Conservation (phyloP, 2,888 invertebrate genomes). For the Chamaedrilus cognettii region DNA sequence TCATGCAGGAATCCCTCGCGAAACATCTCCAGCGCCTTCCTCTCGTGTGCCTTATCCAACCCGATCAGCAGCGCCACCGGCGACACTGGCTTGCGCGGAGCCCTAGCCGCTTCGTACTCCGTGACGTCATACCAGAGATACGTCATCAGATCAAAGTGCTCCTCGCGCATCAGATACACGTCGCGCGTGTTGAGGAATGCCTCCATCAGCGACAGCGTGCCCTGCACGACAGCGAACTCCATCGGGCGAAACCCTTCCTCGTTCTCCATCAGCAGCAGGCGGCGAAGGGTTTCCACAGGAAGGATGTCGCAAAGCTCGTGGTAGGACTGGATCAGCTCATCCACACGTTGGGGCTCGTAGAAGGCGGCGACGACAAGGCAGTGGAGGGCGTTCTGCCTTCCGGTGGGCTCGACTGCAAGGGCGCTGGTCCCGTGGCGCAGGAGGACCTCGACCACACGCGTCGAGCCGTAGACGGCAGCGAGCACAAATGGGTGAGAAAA, state of each 20-base stretch:
- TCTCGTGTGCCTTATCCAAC: slow-evolving; percentile 5
- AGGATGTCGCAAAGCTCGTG: background rate
- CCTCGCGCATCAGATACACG: slow-evolving; percentile 10
- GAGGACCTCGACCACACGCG: background rate
- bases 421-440: background rate
- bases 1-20: slow-evolving; percentile 14
- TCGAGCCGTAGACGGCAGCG: background rate
- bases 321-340: slow-evolving; percentile 2
- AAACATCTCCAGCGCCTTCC: slow-evolving; percentile 3
- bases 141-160: slow-evolving; percentile 6
- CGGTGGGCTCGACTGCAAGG: background rate
- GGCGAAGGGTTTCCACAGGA: background rate
- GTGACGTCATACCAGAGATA: slow-evolving; percentile 17
- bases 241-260: slow-evolving; percentile 15
- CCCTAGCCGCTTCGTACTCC: slow-evolving; percentile 9
- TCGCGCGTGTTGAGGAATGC: slow-evolving; percentile 12
- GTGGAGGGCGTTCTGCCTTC: slow-evolving; percentile 15
- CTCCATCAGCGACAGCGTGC: slow-evolving; percentile 1
- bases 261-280: slow-evolving; percentile 13
- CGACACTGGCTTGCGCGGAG: slow-evolving; percentile 1
- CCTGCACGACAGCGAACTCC: slow-evolving; percentile 18
- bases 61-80: slow-evolving; percentile 5
- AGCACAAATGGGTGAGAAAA: background rate
- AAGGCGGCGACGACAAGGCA: slow-evolving; percentile 7
- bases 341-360: slow-evolving; percentile 13